Percentiles rank a stretch among this genome's conserved stretches.
Evolutionary conservation across 2,888 invertebrate genomes (phyloP).

Genomic region (Dicyrtomina minuta): DNA sequence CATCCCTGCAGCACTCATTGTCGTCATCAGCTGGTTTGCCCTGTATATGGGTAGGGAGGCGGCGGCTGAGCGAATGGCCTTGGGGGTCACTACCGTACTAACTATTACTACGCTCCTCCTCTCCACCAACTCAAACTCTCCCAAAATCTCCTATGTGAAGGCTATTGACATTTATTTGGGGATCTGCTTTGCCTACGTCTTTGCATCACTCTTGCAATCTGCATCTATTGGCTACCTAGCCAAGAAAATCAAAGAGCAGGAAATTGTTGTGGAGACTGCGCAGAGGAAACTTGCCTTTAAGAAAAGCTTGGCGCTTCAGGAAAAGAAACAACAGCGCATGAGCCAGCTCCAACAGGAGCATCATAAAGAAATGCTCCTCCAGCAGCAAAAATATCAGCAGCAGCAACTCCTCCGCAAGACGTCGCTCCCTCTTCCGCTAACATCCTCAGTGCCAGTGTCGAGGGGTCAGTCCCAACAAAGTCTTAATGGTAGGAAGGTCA

Average conservation of each 20-base stretch:
- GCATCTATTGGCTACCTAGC: slow-evolving; percentile 9
- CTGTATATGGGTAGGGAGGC: slow-evolving; percentile 17
- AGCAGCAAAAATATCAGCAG: too few species aligned
- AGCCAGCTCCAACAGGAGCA: too few species aligned
- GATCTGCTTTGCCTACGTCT: slow-evolving; percentile 2
- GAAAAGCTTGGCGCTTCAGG: too few species aligned
- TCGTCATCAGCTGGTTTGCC: slow-evolving; percentile 21
- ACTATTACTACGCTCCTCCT: slow-evolving; percentile 18
- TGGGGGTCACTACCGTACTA: slow-evolving; percentile 20
- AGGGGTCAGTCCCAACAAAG: too few species aligned
- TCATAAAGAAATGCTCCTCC: too few species aligned
- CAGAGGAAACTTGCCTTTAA: too few species aligned
- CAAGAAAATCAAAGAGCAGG: background rate
- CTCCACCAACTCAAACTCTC: slow-evolving; percentile 13
- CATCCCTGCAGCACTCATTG: slow-evolving; percentile 19
- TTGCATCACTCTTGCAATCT: slow-evolving; percentile 6
- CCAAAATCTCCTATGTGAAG: slow-evolving; percentile 15
- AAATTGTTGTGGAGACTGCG: background rate
- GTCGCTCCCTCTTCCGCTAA: too few species aligned
- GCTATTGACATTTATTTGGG: slow-evolving; percentile 14
- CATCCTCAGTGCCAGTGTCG: too few species aligned
- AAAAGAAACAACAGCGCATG: too few species aligned
- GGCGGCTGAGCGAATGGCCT: slow-evolving; percentile 11
- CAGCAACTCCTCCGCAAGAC: too few species aligned
- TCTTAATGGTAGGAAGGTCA: too few species aligned